Percentiles rank a stretch among this genome's conserved stretches.
phyloP scores from a whole-genome alignment of 2,888 invertebrate species.

The Margaritifera margaritifera region DNA sequence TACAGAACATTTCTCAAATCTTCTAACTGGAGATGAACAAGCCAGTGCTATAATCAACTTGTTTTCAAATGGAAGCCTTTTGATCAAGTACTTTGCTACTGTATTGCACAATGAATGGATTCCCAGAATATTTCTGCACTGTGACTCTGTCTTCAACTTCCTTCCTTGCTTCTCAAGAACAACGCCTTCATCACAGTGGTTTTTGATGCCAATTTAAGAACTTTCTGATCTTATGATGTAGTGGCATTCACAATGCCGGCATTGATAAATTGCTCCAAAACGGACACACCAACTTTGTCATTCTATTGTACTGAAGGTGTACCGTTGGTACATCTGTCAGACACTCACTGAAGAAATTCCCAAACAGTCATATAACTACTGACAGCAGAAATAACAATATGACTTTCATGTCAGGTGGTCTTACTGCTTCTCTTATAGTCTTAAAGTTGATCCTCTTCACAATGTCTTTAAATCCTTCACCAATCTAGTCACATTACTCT shows the following conservation, averaged over 20 bases:
- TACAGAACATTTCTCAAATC: background rate
- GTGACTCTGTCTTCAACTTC: background rate
- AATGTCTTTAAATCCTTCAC: background rate
- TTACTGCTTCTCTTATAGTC: background rate
- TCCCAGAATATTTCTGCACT: background rate
- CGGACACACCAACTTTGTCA: no score
- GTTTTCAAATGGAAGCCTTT: slow-evolving; percentile 3
- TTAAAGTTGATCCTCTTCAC: slow-evolving; percentile 5
- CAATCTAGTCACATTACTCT: background rate
- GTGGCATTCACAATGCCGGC: no score
- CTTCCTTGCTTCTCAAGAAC: background rate
- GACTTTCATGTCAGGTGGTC: slow-evolving; percentile 1
- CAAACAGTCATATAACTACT: background rate
- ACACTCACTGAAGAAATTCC: no score
- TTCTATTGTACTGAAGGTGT: no score
- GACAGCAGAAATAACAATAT: slow-evolving; percentile 4
- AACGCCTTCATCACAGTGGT: no score
- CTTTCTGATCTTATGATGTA: no score
- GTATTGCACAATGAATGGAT: slow-evolving; percentile 3
- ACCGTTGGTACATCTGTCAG: no score
- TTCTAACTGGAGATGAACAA: slow-evolving; percentile 2
- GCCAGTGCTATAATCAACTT: background rate
- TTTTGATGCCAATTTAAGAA: no score
- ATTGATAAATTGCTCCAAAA: no score
- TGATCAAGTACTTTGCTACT: background rate